Evolutionary conservation across 2,113 vertebrate genomes (phyloP).

Genomic region (Falcunculus frontatus): DNA sequence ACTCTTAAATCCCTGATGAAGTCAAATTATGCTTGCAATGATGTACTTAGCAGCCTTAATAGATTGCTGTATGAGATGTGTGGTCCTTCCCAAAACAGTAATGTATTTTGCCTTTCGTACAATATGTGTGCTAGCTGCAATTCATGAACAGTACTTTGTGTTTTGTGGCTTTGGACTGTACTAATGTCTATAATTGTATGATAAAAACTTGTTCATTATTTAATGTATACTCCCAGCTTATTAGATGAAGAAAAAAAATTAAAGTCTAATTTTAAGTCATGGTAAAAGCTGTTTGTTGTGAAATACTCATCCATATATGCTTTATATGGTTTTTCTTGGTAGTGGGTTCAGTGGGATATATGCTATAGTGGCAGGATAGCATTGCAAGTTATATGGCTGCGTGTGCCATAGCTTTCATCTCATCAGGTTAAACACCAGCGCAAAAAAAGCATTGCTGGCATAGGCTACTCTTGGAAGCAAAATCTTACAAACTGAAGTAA

Average conservation of each 20-base stretch:
- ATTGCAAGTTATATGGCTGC: neutral
- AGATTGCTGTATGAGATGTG: neutral
- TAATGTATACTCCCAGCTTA: neutral
- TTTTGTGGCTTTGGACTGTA: neutral
- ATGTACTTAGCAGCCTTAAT: neutral
- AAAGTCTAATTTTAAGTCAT: neutral
- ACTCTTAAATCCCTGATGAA: neutral
- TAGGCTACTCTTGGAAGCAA: neutral
- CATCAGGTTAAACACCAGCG: neutral
- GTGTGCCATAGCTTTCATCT: neutral
- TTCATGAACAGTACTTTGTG: neutral
- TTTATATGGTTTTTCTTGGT: neutral
- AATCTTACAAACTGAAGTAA: neutral
- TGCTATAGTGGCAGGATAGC: neutral
- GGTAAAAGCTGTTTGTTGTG: neutral
- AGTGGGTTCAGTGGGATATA: neutral
- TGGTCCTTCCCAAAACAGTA: neutral
- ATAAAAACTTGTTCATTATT: neutral
- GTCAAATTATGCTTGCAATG: neutral
- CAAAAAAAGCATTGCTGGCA: neutral
- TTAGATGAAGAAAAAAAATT: neutral
- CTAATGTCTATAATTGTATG: neutral
- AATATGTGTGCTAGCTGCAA: fast-evolving
- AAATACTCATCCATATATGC: neutral
- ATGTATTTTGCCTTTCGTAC: neutral